phyloP scores from a whole-genome alignment of 2,888 invertebrate species.

The Himalopsyche kuldschensis region DNA sequence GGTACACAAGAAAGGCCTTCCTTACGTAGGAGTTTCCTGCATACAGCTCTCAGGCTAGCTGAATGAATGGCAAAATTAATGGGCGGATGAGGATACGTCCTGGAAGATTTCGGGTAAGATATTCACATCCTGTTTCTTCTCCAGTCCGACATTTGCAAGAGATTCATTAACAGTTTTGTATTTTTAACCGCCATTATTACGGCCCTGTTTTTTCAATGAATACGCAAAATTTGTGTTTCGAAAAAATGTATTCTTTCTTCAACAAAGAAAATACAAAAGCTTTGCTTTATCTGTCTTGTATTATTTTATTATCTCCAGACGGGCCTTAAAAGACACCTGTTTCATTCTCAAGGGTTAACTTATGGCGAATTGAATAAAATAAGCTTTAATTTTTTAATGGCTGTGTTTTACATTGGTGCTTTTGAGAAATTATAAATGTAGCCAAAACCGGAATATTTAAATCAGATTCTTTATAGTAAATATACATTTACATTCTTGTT shows the following conservation, averaged over 20 bases:
- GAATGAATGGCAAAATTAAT: slow-evolving; percentile 9
- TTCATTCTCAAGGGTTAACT: not conserved
- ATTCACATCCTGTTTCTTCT: not conserved
- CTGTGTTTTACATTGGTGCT: not conserved
- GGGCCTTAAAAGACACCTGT: not conserved
- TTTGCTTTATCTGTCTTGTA: not conserved
- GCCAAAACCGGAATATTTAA: not conserved
- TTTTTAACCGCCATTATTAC: not conserved
- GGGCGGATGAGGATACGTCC: not conserved
- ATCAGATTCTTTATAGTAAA: not conserved
- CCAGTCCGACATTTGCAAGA: not conserved
- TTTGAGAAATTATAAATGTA: not conserved
- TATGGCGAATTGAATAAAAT: not conserved
- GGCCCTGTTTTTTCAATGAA: not conserved
- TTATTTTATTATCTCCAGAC: not conserved
- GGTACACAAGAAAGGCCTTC: not conserved
- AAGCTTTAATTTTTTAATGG: not conserved
- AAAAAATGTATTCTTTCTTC: not conserved
- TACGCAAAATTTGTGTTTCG: not conserved
- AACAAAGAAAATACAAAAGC: not conserved
- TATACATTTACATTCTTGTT: not conserved
- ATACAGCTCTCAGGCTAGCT: not conserved
- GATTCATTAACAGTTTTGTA: not conserved
- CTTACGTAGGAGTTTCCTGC: not conserved
- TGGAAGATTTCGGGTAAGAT: not conserved